Percentiles rank a stretch among this genome's conserved stretches.
Conservation (phyloP, 2,888 invertebrate species). For the Abrostola triplasia region DNA sequence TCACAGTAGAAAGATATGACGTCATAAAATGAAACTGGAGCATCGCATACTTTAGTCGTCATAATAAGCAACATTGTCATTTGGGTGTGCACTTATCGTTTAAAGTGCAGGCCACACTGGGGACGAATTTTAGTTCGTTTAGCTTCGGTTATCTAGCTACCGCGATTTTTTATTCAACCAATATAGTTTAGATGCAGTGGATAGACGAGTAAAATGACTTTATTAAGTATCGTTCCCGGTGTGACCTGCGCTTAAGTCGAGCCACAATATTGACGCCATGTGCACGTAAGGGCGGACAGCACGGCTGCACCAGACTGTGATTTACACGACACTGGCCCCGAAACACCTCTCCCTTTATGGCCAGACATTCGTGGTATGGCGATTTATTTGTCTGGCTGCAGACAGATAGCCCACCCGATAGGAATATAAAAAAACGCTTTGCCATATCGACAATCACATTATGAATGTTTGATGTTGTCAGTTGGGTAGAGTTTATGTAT, state of each 20-base stretch:
- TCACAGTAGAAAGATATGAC: constrained; percentile 23
- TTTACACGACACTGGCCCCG: constrained; percentile 73
- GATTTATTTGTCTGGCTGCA: constrained; percentile 78
- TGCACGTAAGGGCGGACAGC: constrained; percentile 55
- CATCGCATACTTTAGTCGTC: constrained; percentile 30
- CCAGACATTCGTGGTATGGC: constrained; percentile 72
- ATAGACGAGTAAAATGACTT: too few species aligned
- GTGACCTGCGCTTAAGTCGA: too few species aligned
- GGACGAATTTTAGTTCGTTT: too few species aligned
- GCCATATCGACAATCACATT: background rate
- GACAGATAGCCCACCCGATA: constrained; percentile 50
- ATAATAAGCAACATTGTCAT: constrained; percentile 35
- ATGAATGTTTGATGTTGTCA: constrained; percentile 1
- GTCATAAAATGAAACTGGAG: constrained; percentile 43
- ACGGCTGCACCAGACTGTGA: constrained; percentile 68
- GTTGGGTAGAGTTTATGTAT: background rate
- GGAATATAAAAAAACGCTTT: constrained; percentile 2
- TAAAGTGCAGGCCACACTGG: background rate
- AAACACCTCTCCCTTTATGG: constrained; percentile 71
- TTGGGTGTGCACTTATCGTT: constrained; percentile 29
- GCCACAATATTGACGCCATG: constrained; percentile 38
- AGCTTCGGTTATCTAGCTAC: too few species aligned
- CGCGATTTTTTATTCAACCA: too few species aligned
- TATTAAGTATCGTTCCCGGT: too few species aligned
- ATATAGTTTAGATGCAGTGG: too few species aligned